Conservation (phyloP, 1,140 invertebrate genomes). For the Spodoptera litura region DNA sequence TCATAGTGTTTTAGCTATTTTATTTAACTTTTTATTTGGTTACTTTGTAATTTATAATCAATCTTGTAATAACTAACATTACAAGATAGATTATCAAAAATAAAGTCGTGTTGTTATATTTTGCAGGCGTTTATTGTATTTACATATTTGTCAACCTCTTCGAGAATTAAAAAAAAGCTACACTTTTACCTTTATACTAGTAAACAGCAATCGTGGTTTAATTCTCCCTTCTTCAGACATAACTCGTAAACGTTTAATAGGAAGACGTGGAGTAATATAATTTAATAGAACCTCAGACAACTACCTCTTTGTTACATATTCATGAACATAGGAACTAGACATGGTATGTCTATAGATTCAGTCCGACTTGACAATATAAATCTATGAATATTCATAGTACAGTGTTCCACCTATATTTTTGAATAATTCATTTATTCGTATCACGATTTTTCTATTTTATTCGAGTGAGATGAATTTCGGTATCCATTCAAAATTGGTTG, state of each 20-base stretch:
- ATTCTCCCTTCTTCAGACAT: too few relatives aligned
- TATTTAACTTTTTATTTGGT: too few relatives aligned
- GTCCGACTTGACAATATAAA: conserved; percentile 15
- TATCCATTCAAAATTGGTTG: neutral
- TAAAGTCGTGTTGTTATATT: too few relatives aligned
- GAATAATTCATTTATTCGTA: neutral
- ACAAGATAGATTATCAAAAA: too few relatives aligned
- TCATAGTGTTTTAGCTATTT: too few relatives aligned
- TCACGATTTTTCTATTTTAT: neutral
- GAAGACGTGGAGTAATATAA: neutral
- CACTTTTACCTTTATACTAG: too few relatives aligned
- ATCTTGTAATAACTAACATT: too few relatives aligned
- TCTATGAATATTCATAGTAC: conserved; percentile 15
- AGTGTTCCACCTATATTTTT: neutral
- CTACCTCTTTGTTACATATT: conserved; percentile 17
- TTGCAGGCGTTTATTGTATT: too few relatives aligned
- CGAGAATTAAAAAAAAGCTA: too few relatives aligned
- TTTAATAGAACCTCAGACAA: conserved; percentile 21
- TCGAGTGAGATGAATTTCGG: neutral
- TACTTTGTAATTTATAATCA: too few relatives aligned
- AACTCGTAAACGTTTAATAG: neutral
- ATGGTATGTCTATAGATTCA: neutral
- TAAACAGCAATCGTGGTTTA: too few relatives aligned
- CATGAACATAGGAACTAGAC: conserved; percentile 14
- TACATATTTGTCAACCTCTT: too few relatives aligned